Conservation (phyloP, 2,113 vertebrate genomes). For the Notothenia rossii region DNA sequence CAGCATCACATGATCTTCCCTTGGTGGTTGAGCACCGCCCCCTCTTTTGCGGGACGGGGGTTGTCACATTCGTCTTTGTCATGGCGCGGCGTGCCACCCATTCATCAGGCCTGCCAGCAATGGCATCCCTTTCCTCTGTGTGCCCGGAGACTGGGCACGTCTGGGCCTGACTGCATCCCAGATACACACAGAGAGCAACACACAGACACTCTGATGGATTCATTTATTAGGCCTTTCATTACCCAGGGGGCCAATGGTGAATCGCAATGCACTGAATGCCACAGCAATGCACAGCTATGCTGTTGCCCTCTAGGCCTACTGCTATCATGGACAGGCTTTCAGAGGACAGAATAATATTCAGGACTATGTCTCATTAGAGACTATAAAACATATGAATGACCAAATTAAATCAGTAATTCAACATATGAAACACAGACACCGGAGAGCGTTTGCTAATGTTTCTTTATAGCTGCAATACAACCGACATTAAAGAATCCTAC, state of each 20-base stretch:
- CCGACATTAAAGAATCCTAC: constrained; percentile 42
- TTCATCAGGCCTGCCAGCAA: constrained; percentile 87
- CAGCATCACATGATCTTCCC: constrained; percentile 74
- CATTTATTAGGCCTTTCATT: constrained; percentile 87
- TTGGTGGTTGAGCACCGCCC: constrained; percentile 74
- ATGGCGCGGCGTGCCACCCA: constrained; percentile 78
- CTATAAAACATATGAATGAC: constrained; percentile 41
- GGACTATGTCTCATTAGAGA: constrained; percentile 56
- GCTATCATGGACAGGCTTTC: constrained; percentile 57
- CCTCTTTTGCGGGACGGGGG: constrained; percentile 77
- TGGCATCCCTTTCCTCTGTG: constrained; percentile 82
- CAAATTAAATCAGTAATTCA: constrained; percentile 52
- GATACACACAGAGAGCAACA: constrained; percentile 81
- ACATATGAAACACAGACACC: constrained; percentile 34
- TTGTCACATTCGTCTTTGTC: constrained; percentile 90
- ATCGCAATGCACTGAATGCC: constrained; percentile 80
- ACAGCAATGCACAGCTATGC: constrained; percentile 71
- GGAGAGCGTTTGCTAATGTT: constrained; percentile 21
- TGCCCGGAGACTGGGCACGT: constrained; percentile 82
- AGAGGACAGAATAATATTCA: constrained; percentile 60
- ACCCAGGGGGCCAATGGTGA: constrained; percentile 83
- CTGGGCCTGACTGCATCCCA: constrained; percentile 83
- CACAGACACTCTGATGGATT: constrained; percentile 84
- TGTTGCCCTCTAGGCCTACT: constrained; percentile 66
- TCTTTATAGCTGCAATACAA: constrained; percentile 46